Evolutionary conservation across 1,140 invertebrate genomes (phyloP), one percentile per base, ranked within the genome.

Genomic region (Micrasema minimum): DNA sequence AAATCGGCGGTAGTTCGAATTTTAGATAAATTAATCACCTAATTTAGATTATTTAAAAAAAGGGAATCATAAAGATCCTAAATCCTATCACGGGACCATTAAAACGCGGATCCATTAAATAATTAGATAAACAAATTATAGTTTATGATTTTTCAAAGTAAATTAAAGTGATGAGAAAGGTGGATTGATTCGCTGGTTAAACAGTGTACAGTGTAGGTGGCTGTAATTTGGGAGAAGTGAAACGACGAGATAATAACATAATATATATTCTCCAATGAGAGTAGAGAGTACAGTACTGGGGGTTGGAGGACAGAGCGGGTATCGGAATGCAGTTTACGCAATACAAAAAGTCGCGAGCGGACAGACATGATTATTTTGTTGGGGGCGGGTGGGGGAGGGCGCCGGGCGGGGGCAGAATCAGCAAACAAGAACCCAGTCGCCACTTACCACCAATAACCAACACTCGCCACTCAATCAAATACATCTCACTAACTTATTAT

Each of bases 301-400:
- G 3, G 18, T 10, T 18, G 37, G 20, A 18, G 41, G 57, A 38
- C 0, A 31, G 35, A 35, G n/a, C n/a, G 35, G 51, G 18, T 26
- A 55, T 31, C 41, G 67, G 67, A 69, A 69, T 69, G 67, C 55
- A 55, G 67, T 69, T 69, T 61, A 69, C 67, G 67, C 51, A 69
- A 61, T 69, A 69, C 61, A 69, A 69, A 69, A 69, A 69, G 67
- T 59, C 38, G 67, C 67, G 43, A 69, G 41, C 35, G 37, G 55
- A 16, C 37, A 16, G 18, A 14, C 22, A n/a, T 62, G 57, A 37
- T 37, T 62, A 18, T 10, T n/a, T 18, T 14, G 45, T 4, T 38
- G 37, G 37, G 5, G 11, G 11, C 5, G 5, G 37, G 37, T 4
- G 22, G 12, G 20, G 11, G 18, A 4, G 10, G 20, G 7, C 22